Evolutionary conservation across 2,888 invertebrate species (phyloP).

Genomic region (Nymphalis c-album): DNA sequence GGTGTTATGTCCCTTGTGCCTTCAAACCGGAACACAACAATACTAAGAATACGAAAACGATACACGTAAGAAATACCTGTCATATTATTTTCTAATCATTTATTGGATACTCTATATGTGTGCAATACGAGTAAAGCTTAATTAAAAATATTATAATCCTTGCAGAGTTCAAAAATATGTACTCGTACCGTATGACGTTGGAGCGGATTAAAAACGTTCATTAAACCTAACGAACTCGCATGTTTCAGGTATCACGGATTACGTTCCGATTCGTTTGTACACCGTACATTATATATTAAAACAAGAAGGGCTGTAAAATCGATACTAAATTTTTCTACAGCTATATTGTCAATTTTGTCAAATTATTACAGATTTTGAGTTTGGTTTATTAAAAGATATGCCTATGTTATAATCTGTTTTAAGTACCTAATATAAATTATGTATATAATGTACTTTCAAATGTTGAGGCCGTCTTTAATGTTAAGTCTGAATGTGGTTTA

Average conservation of each 20-base stretch:
- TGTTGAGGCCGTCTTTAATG: too few species aligned
- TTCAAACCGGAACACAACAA: too few species aligned
- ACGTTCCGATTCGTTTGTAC: conserved; percentile 7
- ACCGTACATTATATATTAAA: conserved; percentile 1
- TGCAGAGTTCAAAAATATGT: conserved; percentile 38
- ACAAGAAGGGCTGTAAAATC: neutral
- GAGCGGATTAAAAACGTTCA: conserved; percentile 52
- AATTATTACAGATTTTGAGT: neutral
- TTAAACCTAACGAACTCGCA: conserved; percentile 57
- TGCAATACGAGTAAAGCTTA: conserved; percentile 1
- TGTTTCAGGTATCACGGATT: conserved; percentile 22
- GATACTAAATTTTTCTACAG: neutral
- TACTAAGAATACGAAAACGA: too few species aligned
- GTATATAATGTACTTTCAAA: too few species aligned
- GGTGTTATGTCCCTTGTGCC: too few species aligned
- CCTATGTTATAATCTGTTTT: too few species aligned
- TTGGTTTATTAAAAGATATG: neutral
- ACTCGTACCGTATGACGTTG: conserved; percentile 5
- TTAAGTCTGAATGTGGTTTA: too few species aligned
- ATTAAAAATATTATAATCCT: conserved; percentile 4
- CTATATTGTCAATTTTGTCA: neutral
- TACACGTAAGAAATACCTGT: neutral
- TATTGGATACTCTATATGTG: neutral
- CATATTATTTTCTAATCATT: neutral
- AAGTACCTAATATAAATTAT: too few species aligned